Conservation (phyloP, 2,113 vertebrate species). For the Gavia stellata region DNA sequence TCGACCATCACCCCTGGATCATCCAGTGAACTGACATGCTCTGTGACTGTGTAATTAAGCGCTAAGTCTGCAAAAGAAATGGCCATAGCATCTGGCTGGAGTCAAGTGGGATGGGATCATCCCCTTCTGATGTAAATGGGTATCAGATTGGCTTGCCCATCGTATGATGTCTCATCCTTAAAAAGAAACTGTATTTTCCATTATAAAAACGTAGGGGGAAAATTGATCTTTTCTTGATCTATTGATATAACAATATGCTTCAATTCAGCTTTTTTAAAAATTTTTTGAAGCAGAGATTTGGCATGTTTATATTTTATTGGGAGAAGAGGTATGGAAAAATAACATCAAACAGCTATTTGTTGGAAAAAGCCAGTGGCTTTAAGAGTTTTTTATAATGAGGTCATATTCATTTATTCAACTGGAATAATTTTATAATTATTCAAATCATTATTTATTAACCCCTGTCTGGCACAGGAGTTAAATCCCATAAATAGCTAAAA, state of each 20-base stretch:
- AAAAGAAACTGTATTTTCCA: background rate
- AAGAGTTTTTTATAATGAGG: background rate
- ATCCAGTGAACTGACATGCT: background rate
- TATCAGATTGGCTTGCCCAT: background rate
- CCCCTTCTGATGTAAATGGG: background rate
- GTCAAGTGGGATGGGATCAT: background rate
- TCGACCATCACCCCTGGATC: background rate
- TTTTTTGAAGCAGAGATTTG: background rate
- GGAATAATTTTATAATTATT: background rate
- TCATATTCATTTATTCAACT: slow-evolving; percentile 1
- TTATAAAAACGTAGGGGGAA: background rate
- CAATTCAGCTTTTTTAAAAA: background rate
- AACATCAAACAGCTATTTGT: background rate
- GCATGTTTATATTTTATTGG: background rate
- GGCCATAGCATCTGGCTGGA: background rate
- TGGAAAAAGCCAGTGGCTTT: background rate
- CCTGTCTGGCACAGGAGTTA: background rate
- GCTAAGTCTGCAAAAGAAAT: background rate
- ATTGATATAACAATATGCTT: no score
- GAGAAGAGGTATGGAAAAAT: background rate
- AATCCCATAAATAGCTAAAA: slow-evolving; percentile 54
- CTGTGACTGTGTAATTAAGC: background rate
- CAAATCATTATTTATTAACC: slow-evolving; percentile 43
- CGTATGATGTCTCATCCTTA: background rate
- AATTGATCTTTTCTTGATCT: no score